A percentile compares a stretch with the other conserved stretches of the same genome.
These are phyloP conservation scores for Ganaspis brasiliensis DNA, from an alignment of 2,888 invertebrate genomes.

Conservation along the genomic window DNA sequence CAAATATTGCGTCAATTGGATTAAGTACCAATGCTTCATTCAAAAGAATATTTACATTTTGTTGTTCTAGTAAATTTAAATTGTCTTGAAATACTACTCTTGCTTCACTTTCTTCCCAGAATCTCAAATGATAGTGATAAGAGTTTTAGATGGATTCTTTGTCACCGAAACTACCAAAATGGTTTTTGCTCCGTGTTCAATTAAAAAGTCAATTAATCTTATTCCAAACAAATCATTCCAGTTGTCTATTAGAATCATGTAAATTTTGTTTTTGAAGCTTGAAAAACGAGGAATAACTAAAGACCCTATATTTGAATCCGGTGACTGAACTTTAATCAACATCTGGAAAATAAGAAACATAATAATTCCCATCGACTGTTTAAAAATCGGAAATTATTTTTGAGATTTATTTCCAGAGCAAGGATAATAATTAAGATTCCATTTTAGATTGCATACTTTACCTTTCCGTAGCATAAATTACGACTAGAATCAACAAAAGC, in stretches of 20 bases:
- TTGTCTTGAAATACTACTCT: constrained; percentile 43
- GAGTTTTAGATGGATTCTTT: constrained; percentile 17
- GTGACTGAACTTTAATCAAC: constrained; percentile 65
- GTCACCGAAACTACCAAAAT: constrained; percentile 51
- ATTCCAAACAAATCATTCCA: constrained; percentile 83
- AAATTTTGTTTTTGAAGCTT: constrained; percentile 80
- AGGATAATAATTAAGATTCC: no score
- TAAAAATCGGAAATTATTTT: no score
- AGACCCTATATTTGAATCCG: constrained; percentile 16
- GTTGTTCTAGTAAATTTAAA: constrained; percentile 43
- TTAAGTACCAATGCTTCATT: constrained; percentile 52
- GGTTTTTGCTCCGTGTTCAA: constrained; percentile 55
- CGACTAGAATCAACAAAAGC: neutral
- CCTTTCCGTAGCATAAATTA: neutral
- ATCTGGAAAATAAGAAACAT: constrained; percentile 54
- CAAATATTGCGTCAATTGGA: constrained; percentile 57
- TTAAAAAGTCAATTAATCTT: constrained; percentile 58
- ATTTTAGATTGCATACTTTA: no score
- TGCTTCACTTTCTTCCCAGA: constrained; percentile 55
- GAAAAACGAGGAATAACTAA: constrained; percentile 80
- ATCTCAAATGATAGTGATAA: constrained; percentile 43
- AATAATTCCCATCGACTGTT: no score
- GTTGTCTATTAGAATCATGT: constrained; percentile 86
- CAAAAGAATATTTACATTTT: constrained; percentile 52
- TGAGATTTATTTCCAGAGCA: no score